Base-by-base conservation (phyloP, 1,140 invertebrate genomes). In the Mesaphorura yosii region DNA sequence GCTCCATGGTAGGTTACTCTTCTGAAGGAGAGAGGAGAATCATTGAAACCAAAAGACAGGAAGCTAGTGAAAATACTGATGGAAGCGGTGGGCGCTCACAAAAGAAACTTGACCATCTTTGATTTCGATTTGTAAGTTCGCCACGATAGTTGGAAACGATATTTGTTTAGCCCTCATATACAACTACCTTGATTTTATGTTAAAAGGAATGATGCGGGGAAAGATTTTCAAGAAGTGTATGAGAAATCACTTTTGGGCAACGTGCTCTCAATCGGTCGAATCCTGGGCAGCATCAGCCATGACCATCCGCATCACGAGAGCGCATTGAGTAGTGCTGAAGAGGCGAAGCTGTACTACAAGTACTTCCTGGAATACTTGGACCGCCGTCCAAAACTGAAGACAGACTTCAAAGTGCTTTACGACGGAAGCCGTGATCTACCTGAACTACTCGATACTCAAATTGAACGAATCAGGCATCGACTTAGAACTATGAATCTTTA, bases 341-440 rank as follows among this genome's bases (percentile, higher is more conserved):
- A 62, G 27, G 57, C 40, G 6, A 62, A 62, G 42, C 14, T 34
- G 5, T 62, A 27, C 38, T 62, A 62, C 27, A 10, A 57, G 60
- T 62, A 29, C 29, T 62, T 62, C 27, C 40, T 62, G 28, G 34
- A 53, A 23, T 62, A 62, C 37, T 31, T 62, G 23, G 54, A 62
- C 19, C 17, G 53, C 19, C 50, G 49, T 25, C 48, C 54, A 0
- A 3, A 31, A 26, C 22, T 62, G 12, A 56, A 54, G 44, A 25
- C 45, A 42, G 60, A 62, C 37, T 59, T 58, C 25, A 56, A 51
- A 37, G 44, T 48, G 7, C 28, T 62, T 4, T 62, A 59, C 41
- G 60, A 62, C 22, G 57, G 60, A 0, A 57, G 42, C n/a, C 22
- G 31, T 17, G 60, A 62, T 31, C 48, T 62, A 34, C 60, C 60